Evolutionary conservation across 1,140 invertebrate species (phyloP).

Genomic region (Monomorium pharaonis): DNA sequence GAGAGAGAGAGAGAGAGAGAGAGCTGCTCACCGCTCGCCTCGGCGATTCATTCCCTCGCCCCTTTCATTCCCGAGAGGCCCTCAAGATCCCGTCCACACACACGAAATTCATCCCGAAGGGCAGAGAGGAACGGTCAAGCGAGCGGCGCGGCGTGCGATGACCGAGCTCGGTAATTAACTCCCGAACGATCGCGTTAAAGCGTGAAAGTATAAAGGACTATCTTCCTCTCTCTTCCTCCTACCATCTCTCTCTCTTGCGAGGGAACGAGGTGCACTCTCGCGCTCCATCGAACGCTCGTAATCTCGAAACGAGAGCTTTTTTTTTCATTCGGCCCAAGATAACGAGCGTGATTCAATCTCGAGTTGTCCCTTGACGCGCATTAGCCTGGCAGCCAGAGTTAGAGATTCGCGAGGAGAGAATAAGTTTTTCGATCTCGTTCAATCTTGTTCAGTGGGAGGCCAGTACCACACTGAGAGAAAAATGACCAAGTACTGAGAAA

Average conservation of each 20-base stretch:
- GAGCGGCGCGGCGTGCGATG: slow-evolving; percentile 39
- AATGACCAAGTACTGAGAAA: too few relatives aligned
- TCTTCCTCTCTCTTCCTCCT: slow-evolving; percentile 26
- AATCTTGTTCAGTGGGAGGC: background rate
- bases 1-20: too few relatives aligned
- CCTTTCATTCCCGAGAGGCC: slow-evolving; percentile 30
- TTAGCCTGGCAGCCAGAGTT: slow-evolving; percentile 37
- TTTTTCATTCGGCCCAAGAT: slow-evolving; percentile 51
- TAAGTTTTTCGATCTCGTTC: slow-evolving; percentile 14
- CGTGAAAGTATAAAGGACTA: slow-evolving; percentile 70
- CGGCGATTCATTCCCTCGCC: too few relatives aligned
- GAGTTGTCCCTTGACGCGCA: slow-evolving; percentile 56
- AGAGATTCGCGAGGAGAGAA: background rate
- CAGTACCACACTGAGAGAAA: too few relatives aligned
- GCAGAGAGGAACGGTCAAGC: slow-evolving; percentile 48
- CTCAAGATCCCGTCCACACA: slow-evolving; percentile 36
- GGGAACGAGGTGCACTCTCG: background rate
- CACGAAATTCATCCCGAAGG: slow-evolving; percentile 63
- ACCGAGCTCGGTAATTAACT: slow-evolving; percentile 71
- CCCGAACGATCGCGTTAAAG: slow-evolving; percentile 72
- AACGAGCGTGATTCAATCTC: slow-evolving; percentile 71
- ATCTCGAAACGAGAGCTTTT: slow-evolving; percentile 59
- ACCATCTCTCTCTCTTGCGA: background rate
- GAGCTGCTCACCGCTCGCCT: background rate
- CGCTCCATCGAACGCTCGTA: slow-evolving; percentile 35